phyloP scores from a whole-genome alignment of 2,888 invertebrate genomes.

The Boloria selene region DNA sequence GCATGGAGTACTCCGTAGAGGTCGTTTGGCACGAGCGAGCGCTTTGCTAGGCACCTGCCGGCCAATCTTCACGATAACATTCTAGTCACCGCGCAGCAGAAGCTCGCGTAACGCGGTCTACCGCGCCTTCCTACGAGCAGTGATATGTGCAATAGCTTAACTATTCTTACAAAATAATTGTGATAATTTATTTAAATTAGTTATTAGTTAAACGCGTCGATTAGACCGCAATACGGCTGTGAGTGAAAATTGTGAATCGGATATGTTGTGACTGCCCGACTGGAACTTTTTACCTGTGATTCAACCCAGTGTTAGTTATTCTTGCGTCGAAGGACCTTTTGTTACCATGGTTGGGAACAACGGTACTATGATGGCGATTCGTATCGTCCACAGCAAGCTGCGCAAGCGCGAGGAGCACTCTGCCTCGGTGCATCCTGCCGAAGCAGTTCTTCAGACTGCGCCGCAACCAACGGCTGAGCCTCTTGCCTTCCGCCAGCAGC shows the following conservation, averaged over 20 bases:
- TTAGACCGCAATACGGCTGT: constrained; percentile 77
- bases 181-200: constrained; percentile 81
- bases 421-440: constrained; percentile 86
- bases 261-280: constrained; percentile 81
- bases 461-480: constrained; percentile 78
- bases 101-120: constrained; percentile 77
- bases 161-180: constrained; percentile 71
- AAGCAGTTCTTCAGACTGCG: constrained; percentile 84
- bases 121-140: constrained; percentile 81
- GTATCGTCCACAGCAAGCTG: constrained; percentile 95
- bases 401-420: constrained; percentile 92
- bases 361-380: constrained; percentile 93
- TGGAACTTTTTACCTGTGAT: constrained; percentile 78
- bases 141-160: constrained; percentile 81
- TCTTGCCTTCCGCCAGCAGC: constrained; percentile 85
- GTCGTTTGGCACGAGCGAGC: constrained; percentile 84
- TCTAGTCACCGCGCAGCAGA: constrained; percentile 81
- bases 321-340: constrained; percentile 71
- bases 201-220: constrained; percentile 70
- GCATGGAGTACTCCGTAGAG: constrained; percentile 84
- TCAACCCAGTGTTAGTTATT: constrained; percentile 76
- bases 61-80: constrained; percentile 76
- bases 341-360: constrained; percentile 91
- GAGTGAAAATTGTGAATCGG: constrained; percentile 76
- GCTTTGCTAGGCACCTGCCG: constrained; percentile 84